Evolutionary conservation across 92 coral and sea anemone genomes (phyloP), one percentile per base, ranked within the genome.

Genomic region (Palythoa caribaeorum): DNA sequence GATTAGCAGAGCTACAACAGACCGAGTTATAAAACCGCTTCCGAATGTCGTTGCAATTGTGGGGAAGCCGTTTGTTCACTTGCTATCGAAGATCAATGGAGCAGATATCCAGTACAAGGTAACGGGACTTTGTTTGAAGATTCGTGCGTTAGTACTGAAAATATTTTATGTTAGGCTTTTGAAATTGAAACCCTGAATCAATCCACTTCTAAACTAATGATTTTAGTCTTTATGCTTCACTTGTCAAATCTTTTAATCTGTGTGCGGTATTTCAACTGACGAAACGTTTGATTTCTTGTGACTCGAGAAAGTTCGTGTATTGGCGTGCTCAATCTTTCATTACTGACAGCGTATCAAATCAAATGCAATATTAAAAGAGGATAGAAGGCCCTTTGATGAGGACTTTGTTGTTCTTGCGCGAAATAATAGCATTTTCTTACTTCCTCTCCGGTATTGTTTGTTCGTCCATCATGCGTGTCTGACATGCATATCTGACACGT

Each of bases 21-120:
- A 59, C 6, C 62, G 36, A 12, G 35, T 13, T 55, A 19, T 10
- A 60, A 69, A 81, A 81, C 59, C 86, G 39, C 93, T 95, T 35
- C 93, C 96, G 71, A 93, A 95, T 86, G 83, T 94, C 9, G 87
- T 95, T 9, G 98, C 98, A 36, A 93, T 93, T 84, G 91, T 88
- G 91, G 99, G 99, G 20, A 90, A 90, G 81, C 93, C 93, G 55
- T 96, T 96, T 69, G 71, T 87, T 54, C 95, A 95, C 89, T 63
- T 65, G 37, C 60, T 96, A 60, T 91, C 96, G 1, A 70, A 87
- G 48, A 88, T 50, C 65, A 80, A 75, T 89, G 79, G 86, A 9
- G 72, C 57, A 28, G 88, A 71, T 13, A 44, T 35, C 37, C 78
- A 85, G 12, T 89, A 83, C 76, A 94, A 83, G 93, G 95, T 93